Conservation (phyloP, 1,140 invertebrate genomes). For the Wasmannia auropunctata region DNA sequence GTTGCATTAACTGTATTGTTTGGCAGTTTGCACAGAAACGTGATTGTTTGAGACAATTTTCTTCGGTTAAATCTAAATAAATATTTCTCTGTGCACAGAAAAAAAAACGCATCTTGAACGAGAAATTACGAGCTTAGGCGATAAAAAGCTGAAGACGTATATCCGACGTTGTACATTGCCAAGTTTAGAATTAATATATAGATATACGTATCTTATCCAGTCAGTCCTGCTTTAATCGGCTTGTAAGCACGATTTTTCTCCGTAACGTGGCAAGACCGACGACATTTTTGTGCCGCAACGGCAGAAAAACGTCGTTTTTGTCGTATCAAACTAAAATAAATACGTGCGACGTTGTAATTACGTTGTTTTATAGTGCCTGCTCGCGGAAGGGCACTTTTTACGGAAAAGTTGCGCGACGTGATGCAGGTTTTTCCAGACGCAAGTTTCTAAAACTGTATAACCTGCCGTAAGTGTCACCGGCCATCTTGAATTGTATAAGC, state of each 20-base stretch:
- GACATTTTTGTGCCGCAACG: background rate
- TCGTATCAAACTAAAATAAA: background rate
- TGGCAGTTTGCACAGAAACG: too few species aligned
- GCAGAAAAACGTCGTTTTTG: conserved; percentile 17
- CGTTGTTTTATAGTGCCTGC: background rate
- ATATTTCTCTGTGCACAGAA: too few species aligned
- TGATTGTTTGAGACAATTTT: too few species aligned
- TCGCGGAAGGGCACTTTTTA: conserved; percentile 35
- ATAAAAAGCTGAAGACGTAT: conserved; percentile 2
- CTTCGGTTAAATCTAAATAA: too few species aligned
- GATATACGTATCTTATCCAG: background rate
- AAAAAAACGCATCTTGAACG: background rate
- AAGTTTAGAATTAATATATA: conserved; percentile 32
- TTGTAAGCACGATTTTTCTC: background rate
- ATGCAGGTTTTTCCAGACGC: background rate
- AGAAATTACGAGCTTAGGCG: background rate
- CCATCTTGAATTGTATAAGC: background rate
- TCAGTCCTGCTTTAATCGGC: conserved; percentile 11
- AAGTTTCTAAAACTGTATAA: conserved; percentile 38
- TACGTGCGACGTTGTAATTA: conserved; percentile 45
- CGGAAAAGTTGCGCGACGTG: conserved; percentile 9
- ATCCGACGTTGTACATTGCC: background rate
- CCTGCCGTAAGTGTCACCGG: background rate
- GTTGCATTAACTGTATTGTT: too few species aligned
- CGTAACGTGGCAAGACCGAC: background rate